phyloP scores from a whole-genome alignment of 2,888 invertebrate species.

The Drosophila birchii region DNA sequence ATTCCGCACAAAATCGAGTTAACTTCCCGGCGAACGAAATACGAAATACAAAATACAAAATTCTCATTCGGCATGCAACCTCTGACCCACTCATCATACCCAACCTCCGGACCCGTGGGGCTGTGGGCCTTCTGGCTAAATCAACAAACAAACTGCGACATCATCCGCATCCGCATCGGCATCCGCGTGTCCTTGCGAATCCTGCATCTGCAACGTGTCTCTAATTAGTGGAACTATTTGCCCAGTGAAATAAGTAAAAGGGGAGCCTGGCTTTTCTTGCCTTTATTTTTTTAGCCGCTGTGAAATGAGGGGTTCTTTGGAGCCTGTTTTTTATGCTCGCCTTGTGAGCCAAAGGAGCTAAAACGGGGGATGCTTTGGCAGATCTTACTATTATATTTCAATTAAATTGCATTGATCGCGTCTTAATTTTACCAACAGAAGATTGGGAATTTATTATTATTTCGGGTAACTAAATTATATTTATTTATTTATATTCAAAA shows the following conservation, averaged over 20 bases:
- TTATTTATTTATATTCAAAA: neutral
- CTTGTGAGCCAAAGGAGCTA: conserved; percentile 13
- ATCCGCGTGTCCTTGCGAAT: conserved; percentile 33
- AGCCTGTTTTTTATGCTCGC: neutral
- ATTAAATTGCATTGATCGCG: too few species aligned
- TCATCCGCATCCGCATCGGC: conserved; percentile 25
- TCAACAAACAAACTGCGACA: conserved; percentile 47
- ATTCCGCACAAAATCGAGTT: conserved; percentile 44
- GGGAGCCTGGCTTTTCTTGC: neutral
- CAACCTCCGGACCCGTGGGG: neutral
- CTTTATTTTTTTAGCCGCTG: neutral
- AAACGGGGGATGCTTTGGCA: neutral
- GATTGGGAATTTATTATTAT: neutral
- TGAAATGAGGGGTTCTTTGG: too few species aligned
- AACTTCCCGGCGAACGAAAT: conserved; percentile 25
- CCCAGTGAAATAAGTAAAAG: conserved; percentile 18
- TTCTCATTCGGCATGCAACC: conserved; percentile 33
- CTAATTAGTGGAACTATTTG: conserved; percentile 47
- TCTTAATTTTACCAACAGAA: too few species aligned
- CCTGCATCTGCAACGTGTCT: conserved; percentile 33
- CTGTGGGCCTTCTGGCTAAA: conserved; percentile 26
- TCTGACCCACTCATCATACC: conserved; percentile 12
- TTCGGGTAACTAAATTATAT: neutral
- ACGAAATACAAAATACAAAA: conserved; percentile 12
- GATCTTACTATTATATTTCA: too few species aligned